Evolutionary conservation across 2,797 vertebrate genomes (phyloP), one percentile per base, ranked within the genome.

Genomic region (Argya squamiceps): DNA sequence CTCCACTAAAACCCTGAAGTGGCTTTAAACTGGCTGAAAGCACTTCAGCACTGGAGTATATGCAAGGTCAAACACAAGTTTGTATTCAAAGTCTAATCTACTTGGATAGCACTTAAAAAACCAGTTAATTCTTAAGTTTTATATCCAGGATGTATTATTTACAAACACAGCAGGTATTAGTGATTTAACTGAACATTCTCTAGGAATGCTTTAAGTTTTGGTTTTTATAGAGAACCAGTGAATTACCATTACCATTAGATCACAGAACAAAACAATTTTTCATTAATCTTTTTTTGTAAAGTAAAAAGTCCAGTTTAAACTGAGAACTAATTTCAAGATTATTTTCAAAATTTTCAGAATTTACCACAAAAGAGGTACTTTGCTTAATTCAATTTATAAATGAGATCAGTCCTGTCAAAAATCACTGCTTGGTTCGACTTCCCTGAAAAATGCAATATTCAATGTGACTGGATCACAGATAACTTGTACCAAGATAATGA

Each of bases 1-100:
- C 53, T 68, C 53, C 69, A 83, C 65, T 88, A 91, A 93, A 89
- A 77, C 50, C 76, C 60, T 91, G 68, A 93, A 94, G 84, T 85
- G 81, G 78, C 68, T 94, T 96, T 93, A 89, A 85, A 94, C 78
- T 80, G 67, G 39, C 62, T 91, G 79, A 89, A 94, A 91, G 75
- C 87, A 83, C 87, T 96, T 80, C 89, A 93, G 62, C 56, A 88
- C 46, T 78, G 39, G n/a, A 88, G 39, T 62, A 95, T 43, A 83
- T 12, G 19, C 84, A 91, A 91, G 89, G 86, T 93, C 64, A 96
- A 96, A 94, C 15, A 13, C 63, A 91, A 93, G 84, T 91, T 78
- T 85, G 68, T 58, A 95, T 92, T 90, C 69, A 16, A 95, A 88
- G 58, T 75, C 62, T 96, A 71, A 96, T 91, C 91, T 92, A 88